Evolutionary conservation across 1,140 invertebrate genomes (phyloP), one percentile per base, ranked within the genome.

Genomic region (Holcopasites calliopsidis): DNA sequence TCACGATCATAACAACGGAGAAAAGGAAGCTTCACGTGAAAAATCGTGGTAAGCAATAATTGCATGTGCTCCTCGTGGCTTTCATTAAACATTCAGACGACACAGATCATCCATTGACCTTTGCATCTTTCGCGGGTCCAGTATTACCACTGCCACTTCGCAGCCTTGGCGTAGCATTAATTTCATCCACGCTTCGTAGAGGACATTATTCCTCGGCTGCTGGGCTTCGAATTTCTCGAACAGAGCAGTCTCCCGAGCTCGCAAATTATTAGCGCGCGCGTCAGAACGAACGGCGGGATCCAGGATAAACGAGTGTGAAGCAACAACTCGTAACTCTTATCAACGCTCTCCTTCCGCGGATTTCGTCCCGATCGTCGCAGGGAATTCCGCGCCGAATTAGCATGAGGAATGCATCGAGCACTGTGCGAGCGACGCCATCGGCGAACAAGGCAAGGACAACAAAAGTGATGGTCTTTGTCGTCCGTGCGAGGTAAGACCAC

Each of bases 1-100:
- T 71, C 68, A 71, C 74, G 28, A 54, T 68, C 21, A 8, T 33
- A 28, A 21, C 6, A 21, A n/a, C 13, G n/a, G 49, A 31, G 42
- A 68, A 73, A 35, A 10, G 16, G 35, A 2, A 31, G 2, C 11
- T 35, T 5, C 4, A 5, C 28, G n/a, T 11, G 23, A 13, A 38
- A 66, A 55, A 71, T 44, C 49, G 23, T 26, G 38, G 28, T 74
- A 44, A 55, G 18, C 42, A 26, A 40, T 38, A 13, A 38, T 2
- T n/a, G 33, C 7, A 2, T 13, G 1, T 11, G 26, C 26, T 33
- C 11, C 18, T 40, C 7, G 23, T 1, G 2, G 10, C n/a, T 26
- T 3, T 10, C 44, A 18, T 33, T 23, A 16, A 44, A 35, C 44
- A 65, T 33, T 49, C 44, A 5, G 33, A 2, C 1, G 21, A 33